Evolutionary conservation across 1,140 invertebrate genomes (phyloP).

Genomic region (Protaetia brevitarsis): DNA sequence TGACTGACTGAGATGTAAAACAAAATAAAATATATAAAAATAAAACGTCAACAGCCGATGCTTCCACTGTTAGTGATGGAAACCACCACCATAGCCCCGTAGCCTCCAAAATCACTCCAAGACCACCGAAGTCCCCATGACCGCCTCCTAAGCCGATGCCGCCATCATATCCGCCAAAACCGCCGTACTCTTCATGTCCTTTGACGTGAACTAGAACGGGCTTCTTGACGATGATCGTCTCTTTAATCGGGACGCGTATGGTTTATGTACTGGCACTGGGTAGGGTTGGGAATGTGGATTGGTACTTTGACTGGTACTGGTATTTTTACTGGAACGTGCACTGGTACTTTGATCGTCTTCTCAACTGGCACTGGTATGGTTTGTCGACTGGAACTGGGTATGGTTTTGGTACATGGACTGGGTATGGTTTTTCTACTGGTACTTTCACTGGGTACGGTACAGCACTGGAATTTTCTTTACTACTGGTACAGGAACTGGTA

Average conservation of each 20-base stretch:
- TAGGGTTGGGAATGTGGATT: constrained; percentile 54
- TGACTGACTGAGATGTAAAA: neutral
- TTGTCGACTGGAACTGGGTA: constrained; percentile 46
- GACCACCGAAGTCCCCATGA: constrained; percentile 6
- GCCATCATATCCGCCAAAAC: constrained; percentile 31
- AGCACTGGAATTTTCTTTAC: constrained; percentile 42
- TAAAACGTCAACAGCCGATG: constrained; percentile 3
- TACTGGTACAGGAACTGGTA: constrained; percentile 36
- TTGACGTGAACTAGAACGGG: constrained; percentile 56
- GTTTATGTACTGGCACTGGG: constrained; percentile 56
- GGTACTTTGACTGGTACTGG: constrained; percentile 51
- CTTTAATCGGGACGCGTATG: constrained; percentile 53
- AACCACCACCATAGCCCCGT: constrained; percentile 8
- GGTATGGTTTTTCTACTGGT: constrained; percentile 51
- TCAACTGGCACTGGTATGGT: constrained; percentile 54
- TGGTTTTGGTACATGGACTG: constrained; percentile 45
- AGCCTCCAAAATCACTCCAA: constrained; percentile 8
- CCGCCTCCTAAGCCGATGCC: neutral
- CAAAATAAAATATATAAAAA: neutral
- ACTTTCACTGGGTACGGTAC: constrained; percentile 37
- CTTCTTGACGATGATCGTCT: constrained; percentile 54
- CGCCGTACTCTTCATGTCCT: constrained; percentile 35
- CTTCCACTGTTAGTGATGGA: neutral
- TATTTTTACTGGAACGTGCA: constrained; percentile 55
- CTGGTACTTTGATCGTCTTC: constrained; percentile 57